Conservation (phyloP, 1,140 invertebrate species). For the Melitaea cinxia region DNA sequence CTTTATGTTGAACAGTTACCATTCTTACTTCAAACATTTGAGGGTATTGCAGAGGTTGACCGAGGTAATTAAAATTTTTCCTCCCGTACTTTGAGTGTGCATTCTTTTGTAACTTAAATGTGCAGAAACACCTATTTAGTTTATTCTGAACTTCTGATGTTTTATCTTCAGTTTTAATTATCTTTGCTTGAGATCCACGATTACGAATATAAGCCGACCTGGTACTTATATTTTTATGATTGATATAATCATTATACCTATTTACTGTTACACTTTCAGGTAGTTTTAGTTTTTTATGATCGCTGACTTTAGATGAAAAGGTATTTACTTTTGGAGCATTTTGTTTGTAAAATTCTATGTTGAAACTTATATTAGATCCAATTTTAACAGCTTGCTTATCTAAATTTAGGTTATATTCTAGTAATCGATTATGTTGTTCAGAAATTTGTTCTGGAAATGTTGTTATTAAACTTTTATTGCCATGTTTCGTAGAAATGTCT, state of each 20-base stretch:
- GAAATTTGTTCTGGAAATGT: neutral
- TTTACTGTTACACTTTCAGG: neutral
- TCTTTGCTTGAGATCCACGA: constrained; percentile 29
- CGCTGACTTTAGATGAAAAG: neutral
- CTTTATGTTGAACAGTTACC: constrained; percentile 25
- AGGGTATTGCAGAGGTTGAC: constrained; percentile 9
- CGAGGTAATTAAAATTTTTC: constrained; percentile 2
- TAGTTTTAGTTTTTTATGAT: neutral
- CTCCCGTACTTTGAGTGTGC: neutral
- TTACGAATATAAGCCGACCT: neutral
- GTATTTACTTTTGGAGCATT: neutral
- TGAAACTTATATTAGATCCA: constrained; percentile 50
- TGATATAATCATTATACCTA: neutral
- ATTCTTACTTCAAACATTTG: constrained; percentile 40
- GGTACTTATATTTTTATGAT: constrained; percentile 5
- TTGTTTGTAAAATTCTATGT: constrained; percentile 57
- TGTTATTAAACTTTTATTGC: neutral
- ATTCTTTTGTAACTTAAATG: constrained; percentile 41
- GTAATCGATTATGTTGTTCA: constrained; percentile 14
- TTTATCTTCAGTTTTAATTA: constrained; percentile 25
- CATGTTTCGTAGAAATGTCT: neutral
- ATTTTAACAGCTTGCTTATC: constrained; percentile 44
- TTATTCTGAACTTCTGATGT: constrained; percentile 30
- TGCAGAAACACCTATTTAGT: constrained; percentile 51
- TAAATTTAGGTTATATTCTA: constrained; percentile 8